These are phyloP conservation scores for Corvus hawaiiensis DNA, from an alignment of 2,113 vertebrate genomes.

Conservation along the genomic window DNA sequence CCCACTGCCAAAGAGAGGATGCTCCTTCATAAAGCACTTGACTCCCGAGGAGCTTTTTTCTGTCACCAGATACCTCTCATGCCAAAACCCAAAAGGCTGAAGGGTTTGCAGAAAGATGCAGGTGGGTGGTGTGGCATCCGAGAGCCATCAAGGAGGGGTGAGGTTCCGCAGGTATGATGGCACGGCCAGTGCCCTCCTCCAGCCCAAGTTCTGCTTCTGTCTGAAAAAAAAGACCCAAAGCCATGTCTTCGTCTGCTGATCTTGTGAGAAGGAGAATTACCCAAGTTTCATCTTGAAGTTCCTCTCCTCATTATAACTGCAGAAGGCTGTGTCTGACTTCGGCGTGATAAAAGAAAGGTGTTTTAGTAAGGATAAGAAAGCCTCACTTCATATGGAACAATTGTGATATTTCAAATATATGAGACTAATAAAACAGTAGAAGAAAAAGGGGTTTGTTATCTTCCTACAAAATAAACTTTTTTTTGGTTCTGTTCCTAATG, in stretches of 20 bases:
- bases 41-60: background rate
- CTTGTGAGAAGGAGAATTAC: background rate
- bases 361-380: background rate
- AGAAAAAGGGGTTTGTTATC: background rate
- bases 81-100: background rate
- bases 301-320: background rate
- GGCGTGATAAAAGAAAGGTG: background rate
- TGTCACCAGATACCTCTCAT: background rate
- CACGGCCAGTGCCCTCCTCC: background rate
- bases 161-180: background rate
- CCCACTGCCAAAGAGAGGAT: background rate
- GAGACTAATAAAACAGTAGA: background rate
- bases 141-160: rapidly evolving
- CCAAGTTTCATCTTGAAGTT: background rate
- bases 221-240: background rate
- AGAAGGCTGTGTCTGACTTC: background rate
- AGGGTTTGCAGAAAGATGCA: background rate
- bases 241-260: rapidly evolving
- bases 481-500: background rate
- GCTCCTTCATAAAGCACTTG: background rate
- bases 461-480: background rate
- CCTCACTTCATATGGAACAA: background rate
- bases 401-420: background rate
- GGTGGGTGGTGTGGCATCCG: background rate
- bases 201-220: background rate